Evolutionary conservation across 2,797 vertebrate species (phyloP).

Genomic region (Threskiornis aethiopicus): DNA sequence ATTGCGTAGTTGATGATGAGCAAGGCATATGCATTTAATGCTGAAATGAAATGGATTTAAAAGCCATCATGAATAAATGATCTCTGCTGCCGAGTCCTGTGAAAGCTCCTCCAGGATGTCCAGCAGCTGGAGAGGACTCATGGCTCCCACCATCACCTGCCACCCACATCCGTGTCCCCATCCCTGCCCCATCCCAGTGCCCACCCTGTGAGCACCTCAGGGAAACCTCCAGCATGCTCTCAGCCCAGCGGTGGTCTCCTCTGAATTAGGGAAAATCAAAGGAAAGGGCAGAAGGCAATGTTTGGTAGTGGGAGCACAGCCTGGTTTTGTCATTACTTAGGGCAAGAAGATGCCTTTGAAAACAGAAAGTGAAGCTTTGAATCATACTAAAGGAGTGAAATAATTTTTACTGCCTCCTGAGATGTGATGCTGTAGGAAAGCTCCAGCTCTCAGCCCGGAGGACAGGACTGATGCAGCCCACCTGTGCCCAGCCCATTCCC

Average conservation of each 20-base stretch:
- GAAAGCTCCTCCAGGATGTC: neutral
- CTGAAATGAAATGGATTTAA: neutral
- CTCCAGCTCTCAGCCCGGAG: neutral
- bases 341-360: neutral
- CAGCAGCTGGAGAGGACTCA: rapidly evolving
- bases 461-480: neutral
- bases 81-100: neutral
- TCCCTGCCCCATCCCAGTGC: neutral
- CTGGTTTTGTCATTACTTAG: neutral
- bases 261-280: neutral
- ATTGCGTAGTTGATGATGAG: neutral
- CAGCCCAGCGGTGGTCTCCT: rapidly evolving
- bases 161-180: rapidly evolving
- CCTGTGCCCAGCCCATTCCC: neutral
- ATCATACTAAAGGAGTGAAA: neutral
- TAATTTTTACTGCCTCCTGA: neutral
- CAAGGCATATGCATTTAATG: neutral
- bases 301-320: neutral
- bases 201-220: neutral
- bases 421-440: neutral
- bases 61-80: neutral
- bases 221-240: neutral
- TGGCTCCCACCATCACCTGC: neutral
- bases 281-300: neutral
- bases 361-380: neutral